phyloP scores from a whole-genome alignment of 2,888 invertebrate species.

The Eupeodes luniger region DNA sequence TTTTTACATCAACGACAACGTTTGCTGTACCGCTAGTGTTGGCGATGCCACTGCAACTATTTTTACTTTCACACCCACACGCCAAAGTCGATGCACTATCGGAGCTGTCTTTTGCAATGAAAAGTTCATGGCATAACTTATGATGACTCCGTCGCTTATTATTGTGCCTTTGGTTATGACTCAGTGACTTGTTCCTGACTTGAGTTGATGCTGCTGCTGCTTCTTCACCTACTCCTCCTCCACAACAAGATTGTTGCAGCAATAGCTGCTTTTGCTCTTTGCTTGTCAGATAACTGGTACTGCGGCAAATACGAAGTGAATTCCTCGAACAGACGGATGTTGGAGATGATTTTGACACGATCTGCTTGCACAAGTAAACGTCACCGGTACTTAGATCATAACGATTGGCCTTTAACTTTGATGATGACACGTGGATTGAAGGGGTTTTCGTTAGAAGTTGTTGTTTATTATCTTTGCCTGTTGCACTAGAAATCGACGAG shows the following conservation, averaged over 20 bases:
- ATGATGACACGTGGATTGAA: constrained; percentile 56
- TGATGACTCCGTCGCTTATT: constrained; percentile 58
- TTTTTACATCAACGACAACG: constrained; percentile 59
- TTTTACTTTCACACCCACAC: constrained; percentile 14
- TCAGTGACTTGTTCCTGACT: constrained; percentile 64
- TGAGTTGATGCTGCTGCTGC: neutral
- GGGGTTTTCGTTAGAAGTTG: constrained; percentile 40
- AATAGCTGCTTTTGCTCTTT: constrained; percentile 60
- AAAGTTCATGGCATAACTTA: constrained; percentile 73
- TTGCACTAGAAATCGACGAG: constrained; percentile 37
- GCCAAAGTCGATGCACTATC: neutral
- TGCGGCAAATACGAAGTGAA: constrained; percentile 62
- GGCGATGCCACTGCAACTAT: constrained; percentile 13
- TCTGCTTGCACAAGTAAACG: constrained; percentile 73
- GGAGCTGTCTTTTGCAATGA: constrained; percentile 56
- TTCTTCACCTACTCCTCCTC: neutral
- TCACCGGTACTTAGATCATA: constrained; percentile 65
- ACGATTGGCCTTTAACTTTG: constrained; percentile 62
- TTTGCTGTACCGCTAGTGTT: neutral
- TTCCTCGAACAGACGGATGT: constrained; percentile 57
- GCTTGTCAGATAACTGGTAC: constrained; percentile 54
- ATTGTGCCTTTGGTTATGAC: constrained; percentile 47
- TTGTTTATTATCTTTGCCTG: constrained; percentile 28
- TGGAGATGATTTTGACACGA: constrained; percentile 69
- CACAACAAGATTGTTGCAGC: constrained; percentile 36